These are phyloP conservation scores for Adrianichthys oophorus DNA, from an alignment of 2,797 vertebrate genomes.

Conservation along the genomic window DNA sequence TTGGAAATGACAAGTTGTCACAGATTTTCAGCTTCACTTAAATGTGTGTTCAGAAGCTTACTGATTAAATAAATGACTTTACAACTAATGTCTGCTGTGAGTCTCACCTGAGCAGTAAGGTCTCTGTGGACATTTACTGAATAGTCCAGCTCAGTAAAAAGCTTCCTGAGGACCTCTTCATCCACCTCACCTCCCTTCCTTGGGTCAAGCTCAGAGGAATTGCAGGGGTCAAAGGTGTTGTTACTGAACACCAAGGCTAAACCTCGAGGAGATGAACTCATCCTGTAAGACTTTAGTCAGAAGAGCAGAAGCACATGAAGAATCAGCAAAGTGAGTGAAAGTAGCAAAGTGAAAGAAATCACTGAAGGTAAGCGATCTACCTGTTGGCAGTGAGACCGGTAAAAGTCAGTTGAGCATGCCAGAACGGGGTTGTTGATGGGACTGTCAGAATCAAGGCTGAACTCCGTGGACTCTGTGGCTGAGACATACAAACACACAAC, in stretches of 20 bases:
- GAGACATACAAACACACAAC: constrained; percentile 8
- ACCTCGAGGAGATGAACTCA: constrained; percentile 87
- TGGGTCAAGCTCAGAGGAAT: constrained; percentile 82
- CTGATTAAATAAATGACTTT: neutral
- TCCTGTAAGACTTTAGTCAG: constrained; percentile 84
- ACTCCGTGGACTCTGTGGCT: constrained; percentile 81
- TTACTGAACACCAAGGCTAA: constrained; percentile 93
- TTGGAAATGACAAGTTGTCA: too few relatives aligned
- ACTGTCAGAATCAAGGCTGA: constrained; percentile 88
- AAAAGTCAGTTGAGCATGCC: constrained; percentile 86
- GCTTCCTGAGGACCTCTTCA: constrained; percentile 81
- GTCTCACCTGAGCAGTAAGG: constrained; percentile 84
- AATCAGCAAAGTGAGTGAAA: neutral
- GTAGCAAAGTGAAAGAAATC: neutral
- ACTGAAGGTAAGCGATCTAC: constrained; percentile 67
- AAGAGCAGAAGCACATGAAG: neutral
- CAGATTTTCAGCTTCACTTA: too few relatives aligned
- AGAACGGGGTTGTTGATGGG: constrained; percentile 81
- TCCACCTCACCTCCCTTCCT: constrained; percentile 93
- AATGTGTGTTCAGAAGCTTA: too few relatives aligned
- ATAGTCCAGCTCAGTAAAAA: constrained; percentile 90
- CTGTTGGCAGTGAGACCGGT: constrained; percentile 80
- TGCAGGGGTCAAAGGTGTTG: constrained; percentile 79
- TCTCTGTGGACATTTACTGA: constrained; percentile 77
- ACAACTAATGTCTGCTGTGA: neutral